phyloP scores from a whole-genome alignment of 30 jellyfish, hydroid and myxozoan species.

The Sanderia malayensis region DNA sequence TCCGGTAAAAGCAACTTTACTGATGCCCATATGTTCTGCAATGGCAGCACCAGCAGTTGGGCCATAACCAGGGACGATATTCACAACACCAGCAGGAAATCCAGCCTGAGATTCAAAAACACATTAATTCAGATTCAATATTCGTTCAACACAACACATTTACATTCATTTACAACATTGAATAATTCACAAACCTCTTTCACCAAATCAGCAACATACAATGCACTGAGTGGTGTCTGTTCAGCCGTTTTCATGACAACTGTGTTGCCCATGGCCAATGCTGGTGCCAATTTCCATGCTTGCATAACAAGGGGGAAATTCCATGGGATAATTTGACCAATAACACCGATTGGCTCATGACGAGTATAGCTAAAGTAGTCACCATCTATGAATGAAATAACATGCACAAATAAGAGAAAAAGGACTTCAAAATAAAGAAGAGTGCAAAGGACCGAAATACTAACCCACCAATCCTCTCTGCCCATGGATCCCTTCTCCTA shows the following conservation, averaged over 20 bases:
- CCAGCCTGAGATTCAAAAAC: constrained; percentile 74
- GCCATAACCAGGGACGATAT: constrained; percentile 92
- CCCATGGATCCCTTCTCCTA: no score
- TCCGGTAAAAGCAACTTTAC: constrained; percentile 96
- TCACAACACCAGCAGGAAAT: constrained; percentile 92
- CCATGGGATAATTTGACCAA: constrained; percentile 99
- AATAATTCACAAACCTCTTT: constrained; percentile 58
- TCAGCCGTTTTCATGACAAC: constrained; percentile 95
- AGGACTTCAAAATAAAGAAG: no score
- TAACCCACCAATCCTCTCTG: no score
- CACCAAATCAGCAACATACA: constrained; percentile 71
- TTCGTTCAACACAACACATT: background rate
- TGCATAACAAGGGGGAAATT: constrained; percentile 90
- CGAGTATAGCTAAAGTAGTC: constrained; percentile 22
- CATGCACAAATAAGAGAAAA: no score
- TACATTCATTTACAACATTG: no score
- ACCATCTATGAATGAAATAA: background rate
- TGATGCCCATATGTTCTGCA: constrained; percentile 79
- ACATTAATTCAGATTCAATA: background rate
- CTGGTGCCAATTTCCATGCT: constrained; percentile 97
- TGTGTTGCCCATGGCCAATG: constrained; percentile 87
- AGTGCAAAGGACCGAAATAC: no score
- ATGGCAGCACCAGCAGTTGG: constrained; percentile 99
- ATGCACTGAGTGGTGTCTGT: constrained; percentile 91
- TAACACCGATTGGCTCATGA: constrained; percentile 92